phyloP scores from a whole-genome alignment of 64 coral and sea anemone species.

The Acropora yongei region DNA sequence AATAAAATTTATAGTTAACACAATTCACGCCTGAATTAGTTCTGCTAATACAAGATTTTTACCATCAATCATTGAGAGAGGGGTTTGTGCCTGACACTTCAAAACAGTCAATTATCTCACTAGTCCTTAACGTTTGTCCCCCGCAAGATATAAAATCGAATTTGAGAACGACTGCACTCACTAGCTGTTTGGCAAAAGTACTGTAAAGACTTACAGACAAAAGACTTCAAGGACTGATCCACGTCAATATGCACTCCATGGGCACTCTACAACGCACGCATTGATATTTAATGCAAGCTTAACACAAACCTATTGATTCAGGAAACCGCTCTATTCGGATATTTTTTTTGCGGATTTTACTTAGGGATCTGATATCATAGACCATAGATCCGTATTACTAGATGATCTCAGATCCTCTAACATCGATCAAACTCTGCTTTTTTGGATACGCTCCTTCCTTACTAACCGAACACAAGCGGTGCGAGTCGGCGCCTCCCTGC shows the following conservation, averaged over 20 bases:
- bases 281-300: constrained; percentile 47
- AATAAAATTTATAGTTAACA: constrained; percentile 28
- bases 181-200: constrained; percentile 13
- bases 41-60: constrained; percentile 20
- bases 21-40: constrained; percentile 17
- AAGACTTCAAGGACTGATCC: constrained; percentile 20
- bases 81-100: neutral
- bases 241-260: constrained; percentile 41
- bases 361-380: constrained; percentile 52
- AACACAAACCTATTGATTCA: constrained; percentile 20
- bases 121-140: constrained; percentile 34
- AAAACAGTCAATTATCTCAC: constrained; percentile 44
- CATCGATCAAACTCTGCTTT: constrained; percentile 28
- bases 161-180: constrained; percentile 24
- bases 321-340: constrained; percentile 1
- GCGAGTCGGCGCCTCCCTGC: constrained; percentile 42
- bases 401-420: neutral
- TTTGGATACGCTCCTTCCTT: constrained; percentile 9
- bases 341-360: constrained; percentile 37
- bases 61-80: constrained; percentile 44
- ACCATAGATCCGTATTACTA: constrained; percentile 34
- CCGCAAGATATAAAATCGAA: constrained; percentile 34
- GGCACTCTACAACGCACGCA: constrained; percentile 33
- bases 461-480: too few relatives aligned
- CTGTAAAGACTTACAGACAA: constrained; percentile 16